These are phyloP conservation scores for Morpho achilles DNA, from an alignment of 2,888 invertebrate genomes.

Conservation along the genomic window DNA sequence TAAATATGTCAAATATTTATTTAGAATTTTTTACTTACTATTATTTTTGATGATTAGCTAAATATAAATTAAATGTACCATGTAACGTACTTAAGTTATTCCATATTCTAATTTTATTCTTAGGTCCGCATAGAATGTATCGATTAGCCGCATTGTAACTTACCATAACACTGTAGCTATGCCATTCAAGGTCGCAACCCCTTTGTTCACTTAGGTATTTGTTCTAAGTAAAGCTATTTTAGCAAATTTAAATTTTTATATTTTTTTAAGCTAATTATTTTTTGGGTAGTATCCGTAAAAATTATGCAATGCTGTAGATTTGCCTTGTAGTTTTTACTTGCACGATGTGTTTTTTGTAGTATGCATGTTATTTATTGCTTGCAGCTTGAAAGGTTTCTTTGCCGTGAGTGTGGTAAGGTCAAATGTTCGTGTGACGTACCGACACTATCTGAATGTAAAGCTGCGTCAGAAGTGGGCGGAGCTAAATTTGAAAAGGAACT, in stretches of 20 bases:
- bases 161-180: neutral
- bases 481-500: conserved; percentile 24
- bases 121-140: neutral
- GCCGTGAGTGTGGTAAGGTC: conserved; percentile 84
- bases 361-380: conserved; percentile 81
- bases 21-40: too few species aligned
- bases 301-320: conserved; percentile 16
- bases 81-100: neutral
- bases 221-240: too few species aligned
- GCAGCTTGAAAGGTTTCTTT: conserved; percentile 86
- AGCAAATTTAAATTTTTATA: neutral
- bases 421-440: conserved; percentile 79
- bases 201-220: neutral
- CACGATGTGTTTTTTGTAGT: conserved; percentile 65
- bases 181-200: neutral
- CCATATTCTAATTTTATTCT: neutral
- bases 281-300: neutral
- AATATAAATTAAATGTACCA: too few species aligned
- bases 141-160: conserved; percentile 1
- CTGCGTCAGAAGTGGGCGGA: conserved; percentile 32
- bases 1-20: too few species aligned
- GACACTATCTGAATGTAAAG: conserved; percentile 34
- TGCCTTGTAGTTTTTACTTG: conserved; percentile 37
- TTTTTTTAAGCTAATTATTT: neutral
- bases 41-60: too few species aligned